Evolutionary conservation across 2,113 vertebrate species (phyloP).

Genomic region (Bubalus kerabau): DNA sequence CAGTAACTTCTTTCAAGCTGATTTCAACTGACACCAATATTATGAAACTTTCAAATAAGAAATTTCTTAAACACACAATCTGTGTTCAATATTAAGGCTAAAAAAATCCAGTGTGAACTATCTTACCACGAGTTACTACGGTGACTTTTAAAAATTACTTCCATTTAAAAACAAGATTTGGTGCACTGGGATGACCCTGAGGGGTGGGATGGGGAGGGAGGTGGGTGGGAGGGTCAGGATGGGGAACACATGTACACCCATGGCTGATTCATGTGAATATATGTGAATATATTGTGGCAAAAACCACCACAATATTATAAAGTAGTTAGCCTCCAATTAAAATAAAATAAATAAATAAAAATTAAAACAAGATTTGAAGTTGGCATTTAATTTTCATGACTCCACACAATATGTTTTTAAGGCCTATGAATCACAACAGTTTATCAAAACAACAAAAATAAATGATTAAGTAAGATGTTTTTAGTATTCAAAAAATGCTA

Average conservation of each 20-base stretch:
- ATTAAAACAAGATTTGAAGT: neutral
- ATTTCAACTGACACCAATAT: neutral
- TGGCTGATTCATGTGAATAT: neutral
- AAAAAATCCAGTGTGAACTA: neutral
- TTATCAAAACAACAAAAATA: neutral
- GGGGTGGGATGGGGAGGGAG: neutral
- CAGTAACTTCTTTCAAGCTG: neutral
- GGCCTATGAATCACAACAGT: neutral
- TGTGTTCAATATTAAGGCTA: neutral
- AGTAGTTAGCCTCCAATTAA: neutral
- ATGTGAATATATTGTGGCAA: neutral
- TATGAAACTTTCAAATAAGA: neutral
- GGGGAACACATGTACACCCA: neutral
- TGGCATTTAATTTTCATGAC: neutral
- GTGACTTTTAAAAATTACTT: neutral
- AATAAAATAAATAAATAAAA: neutral
- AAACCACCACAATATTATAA: neutral
- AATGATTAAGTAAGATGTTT: neutral
- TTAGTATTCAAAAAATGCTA: neutral
- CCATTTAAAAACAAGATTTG: neutral
- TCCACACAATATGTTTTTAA: neutral
- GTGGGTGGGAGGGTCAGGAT: neutral
- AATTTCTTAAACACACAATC: neutral
- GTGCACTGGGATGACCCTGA: neutral
- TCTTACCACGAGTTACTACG: neutral